A percentile compares a stretch with the other conserved stretches of the same genome.
These are phyloP conservation scores for Brachionus manjavacas DNA, from an alignment of 1,140 invertebrate genomes.

Conservation along the genomic window DNA sequence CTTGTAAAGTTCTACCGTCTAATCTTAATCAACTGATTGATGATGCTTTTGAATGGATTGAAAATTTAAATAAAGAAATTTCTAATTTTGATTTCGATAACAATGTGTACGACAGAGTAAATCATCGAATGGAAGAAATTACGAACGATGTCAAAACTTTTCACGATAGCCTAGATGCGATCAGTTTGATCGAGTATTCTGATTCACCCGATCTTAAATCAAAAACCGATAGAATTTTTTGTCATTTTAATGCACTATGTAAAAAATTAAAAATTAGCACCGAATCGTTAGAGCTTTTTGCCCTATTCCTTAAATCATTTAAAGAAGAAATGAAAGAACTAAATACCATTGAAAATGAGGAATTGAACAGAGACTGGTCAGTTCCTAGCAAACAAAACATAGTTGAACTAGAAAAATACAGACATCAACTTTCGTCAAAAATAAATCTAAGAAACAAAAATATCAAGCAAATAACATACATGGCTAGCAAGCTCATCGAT, in stretches of 20 bases:
- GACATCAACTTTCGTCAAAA: neutral
- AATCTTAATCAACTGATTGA: neutral
- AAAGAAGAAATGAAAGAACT: conserved; percentile 2
- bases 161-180: neutral
- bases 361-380: conserved; percentile 38
- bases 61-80: neutral
- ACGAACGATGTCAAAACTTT: neutral
- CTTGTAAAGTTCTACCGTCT: neutral
- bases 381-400: neutral
- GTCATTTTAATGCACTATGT: neutral
- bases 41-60: neutral
- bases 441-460: neutral
- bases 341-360: neutral
- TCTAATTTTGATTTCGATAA: neutral
- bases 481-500: neutral
- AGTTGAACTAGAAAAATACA: neutral
- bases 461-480: neutral
- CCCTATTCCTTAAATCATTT: neutral
- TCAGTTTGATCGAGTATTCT: neutral
- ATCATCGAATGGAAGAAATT: neutral
- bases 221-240: neutral
- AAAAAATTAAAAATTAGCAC: neutral
- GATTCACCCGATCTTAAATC: neutral
- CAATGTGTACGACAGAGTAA: neutral
- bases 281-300: neutral